Evolutionary conservation across 2,888 invertebrate genomes (phyloP).

Genomic region (Hypomecis punctinalis): DNA sequence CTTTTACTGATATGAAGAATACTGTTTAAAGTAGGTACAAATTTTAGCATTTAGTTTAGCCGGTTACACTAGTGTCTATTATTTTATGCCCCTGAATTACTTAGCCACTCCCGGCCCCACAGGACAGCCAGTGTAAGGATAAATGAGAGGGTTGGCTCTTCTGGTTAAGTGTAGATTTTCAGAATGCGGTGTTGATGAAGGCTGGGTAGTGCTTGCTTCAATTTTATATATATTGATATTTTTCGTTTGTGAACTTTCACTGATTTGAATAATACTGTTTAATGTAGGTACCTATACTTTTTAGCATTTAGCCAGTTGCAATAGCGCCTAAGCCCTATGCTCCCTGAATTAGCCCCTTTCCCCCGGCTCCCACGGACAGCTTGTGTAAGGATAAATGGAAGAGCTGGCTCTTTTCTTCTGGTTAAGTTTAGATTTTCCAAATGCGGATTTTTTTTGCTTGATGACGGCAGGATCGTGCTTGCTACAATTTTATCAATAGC

Average conservation of each 20-base stretch:
- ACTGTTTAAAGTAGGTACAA: conserved; percentile 43
- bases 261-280: background rate
- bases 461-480: conserved; percentile 72
- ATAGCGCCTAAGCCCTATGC: conserved; percentile 72
- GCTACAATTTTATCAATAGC: no score
- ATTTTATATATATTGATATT: conserved; percentile 52
- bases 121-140: conserved; percentile 83
- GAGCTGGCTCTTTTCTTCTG: conserved; percentile 85
- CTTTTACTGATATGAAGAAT: background rate
- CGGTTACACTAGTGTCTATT: conserved; percentile 69
- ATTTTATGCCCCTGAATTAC: conserved; percentile 78
- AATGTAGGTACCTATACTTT: conserved; percentile 54
- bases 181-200: conserved; percentile 86
- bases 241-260: conserved; percentile 8
- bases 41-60: conserved; percentile 69
- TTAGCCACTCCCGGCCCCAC: conserved; percentile 59
- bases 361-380: conserved; percentile 71
- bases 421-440: conserved; percentile 86
- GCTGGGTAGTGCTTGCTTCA: conserved; percentile 58
- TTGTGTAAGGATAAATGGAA: conserved; percentile 85
- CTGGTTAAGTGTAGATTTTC: conserved; percentile 86
- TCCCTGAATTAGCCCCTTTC: conserved; percentile 65
- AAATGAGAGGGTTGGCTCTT: conserved; percentile 85
- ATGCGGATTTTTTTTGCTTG: conserved; percentile 86
- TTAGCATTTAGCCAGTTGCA: conserved; percentile 65